Percentiles rank a stretch among this genome's conserved stretches.
These are phyloP conservation scores for Calosoma granatense DNA, from an alignment of 1,140 invertebrate genomes.

Conservation along the genomic window DNA sequence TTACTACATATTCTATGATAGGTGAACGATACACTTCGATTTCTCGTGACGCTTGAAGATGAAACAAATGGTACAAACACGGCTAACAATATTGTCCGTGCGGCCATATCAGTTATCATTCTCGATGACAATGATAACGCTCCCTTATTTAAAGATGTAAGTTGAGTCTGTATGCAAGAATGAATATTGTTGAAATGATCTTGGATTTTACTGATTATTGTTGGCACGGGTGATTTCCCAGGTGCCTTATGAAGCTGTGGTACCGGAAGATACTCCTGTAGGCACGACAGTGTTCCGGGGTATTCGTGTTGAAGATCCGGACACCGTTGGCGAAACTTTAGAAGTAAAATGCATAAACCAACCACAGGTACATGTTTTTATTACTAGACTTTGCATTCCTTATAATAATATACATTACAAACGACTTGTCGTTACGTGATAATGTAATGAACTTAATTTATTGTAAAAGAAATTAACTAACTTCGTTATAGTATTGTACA, in stretches of 20 bases:
- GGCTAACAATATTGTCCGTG: slow-evolving; percentile 63
- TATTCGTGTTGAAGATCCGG: slow-evolving; percentile 65
- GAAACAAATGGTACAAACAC: slow-evolving; percentile 51
- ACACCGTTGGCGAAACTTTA: slow-evolving; percentile 67
- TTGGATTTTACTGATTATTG: slow-evolving; percentile 7
- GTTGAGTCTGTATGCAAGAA: slow-evolving; percentile 19
- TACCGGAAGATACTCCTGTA: slow-evolving; percentile 64
- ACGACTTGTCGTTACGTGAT: no score
- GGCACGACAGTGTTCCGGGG: slow-evolving; percentile 63
- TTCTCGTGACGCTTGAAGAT: slow-evolving; percentile 68
- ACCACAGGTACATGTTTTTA: neutral
- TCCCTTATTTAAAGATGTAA: slow-evolving; percentile 68
- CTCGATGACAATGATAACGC: slow-evolving; percentile 83
- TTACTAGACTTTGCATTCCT: neutral
- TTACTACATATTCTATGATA: no score
- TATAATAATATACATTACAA: no score
- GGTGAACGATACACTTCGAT: slow-evolving; percentile 62
- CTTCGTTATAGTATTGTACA: no score
- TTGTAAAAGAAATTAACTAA: no score
- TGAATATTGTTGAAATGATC: neutral
- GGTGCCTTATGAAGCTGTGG: slow-evolving; percentile 67
- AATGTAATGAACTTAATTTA: no score
- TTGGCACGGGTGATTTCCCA: slow-evolving; percentile 30
- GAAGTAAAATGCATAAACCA: slow-evolving; percentile 57
- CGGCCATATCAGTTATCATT: slow-evolving; percentile 72